A percentile compares a stretch with the other conserved stretches of the same genome.
Conservation (phyloP, 2,888 invertebrate genomes). For the Dryocosmus kuriphilus region DNA sequence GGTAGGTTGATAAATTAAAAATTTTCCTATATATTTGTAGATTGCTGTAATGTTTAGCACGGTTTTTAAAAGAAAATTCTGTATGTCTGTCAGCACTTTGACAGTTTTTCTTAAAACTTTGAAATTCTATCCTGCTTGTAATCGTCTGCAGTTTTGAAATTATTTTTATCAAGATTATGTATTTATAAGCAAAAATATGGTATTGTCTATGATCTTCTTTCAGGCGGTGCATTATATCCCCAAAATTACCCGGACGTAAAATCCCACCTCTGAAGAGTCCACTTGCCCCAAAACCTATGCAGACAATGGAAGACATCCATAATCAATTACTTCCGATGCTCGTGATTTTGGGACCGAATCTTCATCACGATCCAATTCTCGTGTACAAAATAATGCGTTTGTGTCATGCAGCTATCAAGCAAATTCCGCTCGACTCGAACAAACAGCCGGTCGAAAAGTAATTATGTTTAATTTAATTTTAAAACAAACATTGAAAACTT, state of each 20-base stretch:
- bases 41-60: neutral
- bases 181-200: neutral
- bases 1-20: constrained; percentile 78
- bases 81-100: too few relatives aligned
- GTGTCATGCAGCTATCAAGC: constrained; percentile 72
- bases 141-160: neutral
- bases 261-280: constrained; percentile 79
- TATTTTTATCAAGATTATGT: neutral
- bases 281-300: constrained; percentile 84
- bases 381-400: constrained; percentile 90
- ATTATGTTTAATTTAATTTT: neutral
- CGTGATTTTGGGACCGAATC: constrained; percentile 90
- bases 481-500: neutral
- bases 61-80: neutral
- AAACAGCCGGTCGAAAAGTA: constrained; percentile 69
- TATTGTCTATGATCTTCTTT: constrained; percentile 60
- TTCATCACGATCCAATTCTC: constrained; percentile 92
- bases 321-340: constrained; percentile 91
- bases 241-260: constrained; percentile 82
- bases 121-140: neutral
- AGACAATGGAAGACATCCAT: constrained; percentile 85
- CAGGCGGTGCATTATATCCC: constrained; percentile 87
- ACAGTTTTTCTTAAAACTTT: neutral
- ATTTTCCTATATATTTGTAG: constrained; percentile 1
- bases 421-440: constrained; percentile 70